Evolutionary conservation across 2,797 vertebrate genomes (phyloP), one percentile per base, ranked within the genome.

Genomic region (Oreochromis grahami): DNA sequence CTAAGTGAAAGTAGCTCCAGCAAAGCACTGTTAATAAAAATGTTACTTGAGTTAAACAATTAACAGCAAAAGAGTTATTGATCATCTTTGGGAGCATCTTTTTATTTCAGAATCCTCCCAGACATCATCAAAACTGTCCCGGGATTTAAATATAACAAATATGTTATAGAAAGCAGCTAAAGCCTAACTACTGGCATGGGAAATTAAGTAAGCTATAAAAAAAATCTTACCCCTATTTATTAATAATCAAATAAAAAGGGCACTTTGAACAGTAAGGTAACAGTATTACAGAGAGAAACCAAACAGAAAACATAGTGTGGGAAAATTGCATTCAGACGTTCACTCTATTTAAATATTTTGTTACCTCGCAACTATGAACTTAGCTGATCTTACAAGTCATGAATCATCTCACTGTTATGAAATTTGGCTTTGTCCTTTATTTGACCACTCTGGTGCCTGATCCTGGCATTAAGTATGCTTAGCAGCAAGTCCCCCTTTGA

Each of bases 401-500:
- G 14, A 65, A 83, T 21, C 17, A 32, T 74, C 53, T 83, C 50
- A 53, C 76, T 83, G 56, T 79, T 12, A 15, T 76, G 32, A 84
- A 82, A 86, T 65, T 17, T 50, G 65, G 43, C 80, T 85, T 45
- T 83, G 80, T 43, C 84, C 74, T 92, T 86, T 56, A 56, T 83
- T 83, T 83, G 76, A 87, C 86, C 85, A 86, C 84, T 55, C 38
- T 29, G 53, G 78, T 76, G 79, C 79, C 14, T 72, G 84, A 88
- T 88, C 79, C 86, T 74, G 81, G 88, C 83, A 78, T 87, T 85
- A 85, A 81, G 58, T 15, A 45, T 74, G 85, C 87, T 89, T 58
- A 90, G 77, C 84, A 70, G 82, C 77, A 17, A 90, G 86, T 88
- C 86, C 83, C 83, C 85, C 70, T 83, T 89, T 86, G 86, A 91